Percentiles rank a stretch among this genome's conserved stretches.
Evolutionary conservation across 2,888 invertebrate genomes (phyloP).

Genomic region (Bombyx huttoni): DNA sequence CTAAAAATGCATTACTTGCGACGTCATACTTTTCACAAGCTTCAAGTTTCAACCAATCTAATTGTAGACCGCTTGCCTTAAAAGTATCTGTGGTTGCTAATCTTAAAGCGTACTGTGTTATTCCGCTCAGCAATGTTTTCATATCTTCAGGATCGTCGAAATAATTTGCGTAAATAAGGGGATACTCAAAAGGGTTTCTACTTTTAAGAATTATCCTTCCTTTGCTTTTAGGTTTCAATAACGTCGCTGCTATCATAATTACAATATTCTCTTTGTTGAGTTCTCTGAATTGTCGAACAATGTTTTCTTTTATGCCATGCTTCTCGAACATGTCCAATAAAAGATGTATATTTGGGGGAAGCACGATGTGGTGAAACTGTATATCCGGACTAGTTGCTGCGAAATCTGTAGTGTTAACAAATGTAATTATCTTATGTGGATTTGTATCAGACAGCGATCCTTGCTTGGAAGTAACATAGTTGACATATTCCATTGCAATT

Average conservation of each 20-base stretch:
- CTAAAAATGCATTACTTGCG: constrained; percentile 26
- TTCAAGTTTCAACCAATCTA: constrained; percentile 37
- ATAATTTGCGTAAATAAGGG: constrained; percentile 76
- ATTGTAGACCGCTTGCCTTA: constrained; percentile 24
- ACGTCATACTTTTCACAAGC: constrained; percentile 28
- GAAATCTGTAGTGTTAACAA: constrained; percentile 38
- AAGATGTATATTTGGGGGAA: constrained; percentile 26
- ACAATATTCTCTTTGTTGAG: constrained; percentile 29
- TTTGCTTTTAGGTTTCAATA: constrained; percentile 78
- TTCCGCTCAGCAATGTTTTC: constrained; percentile 24
- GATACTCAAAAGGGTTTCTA: constrained; percentile 76
- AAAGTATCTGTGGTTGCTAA: constrained; percentile 33
- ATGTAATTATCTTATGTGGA: constrained; percentile 36
- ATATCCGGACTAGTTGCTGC: constrained; percentile 32
- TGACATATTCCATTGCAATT: constrained; percentile 31
- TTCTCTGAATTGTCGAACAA: constrained; percentile 21
- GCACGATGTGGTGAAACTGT: constrained; percentile 34
- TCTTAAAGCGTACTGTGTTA: constrained; percentile 24
- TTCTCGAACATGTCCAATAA: constrained; percentile 26
- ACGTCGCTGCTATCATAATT: constrained; percentile 64
- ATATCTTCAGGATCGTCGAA: constrained; percentile 70
- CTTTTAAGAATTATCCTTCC: constrained; percentile 78
- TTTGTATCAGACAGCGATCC: constrained; percentile 60
- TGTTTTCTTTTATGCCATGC: constrained; percentile 29
- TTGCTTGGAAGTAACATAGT: constrained; percentile 56